Base-by-base conservation (phyloP, 1,140 invertebrate genomes). In the Zaprionus gabonicus region DNA sequence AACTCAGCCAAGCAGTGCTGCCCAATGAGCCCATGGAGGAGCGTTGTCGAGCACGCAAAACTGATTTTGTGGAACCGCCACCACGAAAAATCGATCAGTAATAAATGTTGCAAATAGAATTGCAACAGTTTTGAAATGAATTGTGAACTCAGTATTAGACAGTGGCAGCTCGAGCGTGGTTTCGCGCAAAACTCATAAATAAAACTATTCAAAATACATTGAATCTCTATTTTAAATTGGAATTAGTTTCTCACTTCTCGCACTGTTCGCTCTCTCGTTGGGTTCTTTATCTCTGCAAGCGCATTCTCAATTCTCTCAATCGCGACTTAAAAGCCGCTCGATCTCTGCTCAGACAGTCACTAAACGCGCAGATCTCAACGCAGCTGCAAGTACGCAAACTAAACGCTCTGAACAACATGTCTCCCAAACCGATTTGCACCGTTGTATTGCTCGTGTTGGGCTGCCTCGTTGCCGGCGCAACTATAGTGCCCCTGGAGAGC, bases 41-140 rank as follows among this genome's bases (percentile, higher is more conserved):
- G 25, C 94, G 95, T 63, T 96, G 95, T 75, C 91, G 91, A 56
- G 88, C 94, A 3, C 93, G 94, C 55, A 94, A 95, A 90, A 86
- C 91, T 0, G 91, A 93, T 70, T 95, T 94, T 78, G 84, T 91
- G 15, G 92, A 94, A 66, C 94, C 94, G 55, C 92, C 93, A 51
- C 93, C 93, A 27, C 92, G 93, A 9, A 71, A 65, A 80, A 90
- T 90, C 71, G 85, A 90, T 80, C 85, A 90, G 73, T 28, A 65
- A 58, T 44, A 27, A 55, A 23, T 17, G 44, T 58, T 56, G 4
- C 4, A 44, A 17, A 44, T 44, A 1, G 7, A 46, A 46, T 17
- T 38, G 36, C 3, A 38, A 38, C 12, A 4, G 28, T 49, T 20
- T 65, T 17, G 9, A 4, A 28, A 17, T 34, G 23, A 31, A 65